Evolutionary conservation across 23 tunicate species (phyloP), one percentile per base, ranked within the genome.

Genomic region (Phallusia fumigata): DNA sequence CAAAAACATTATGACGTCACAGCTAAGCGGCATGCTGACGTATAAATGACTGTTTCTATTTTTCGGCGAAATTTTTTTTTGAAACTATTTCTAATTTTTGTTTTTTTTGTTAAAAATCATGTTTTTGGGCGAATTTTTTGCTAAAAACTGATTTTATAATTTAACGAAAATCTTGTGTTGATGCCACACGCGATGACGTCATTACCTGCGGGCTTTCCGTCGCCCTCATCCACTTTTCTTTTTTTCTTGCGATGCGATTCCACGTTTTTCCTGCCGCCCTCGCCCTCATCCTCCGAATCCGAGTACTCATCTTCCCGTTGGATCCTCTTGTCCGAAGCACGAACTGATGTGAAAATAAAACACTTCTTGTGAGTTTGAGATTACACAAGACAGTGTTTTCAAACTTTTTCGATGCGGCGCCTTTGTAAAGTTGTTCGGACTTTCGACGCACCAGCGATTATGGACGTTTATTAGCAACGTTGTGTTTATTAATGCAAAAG

Each of bases 271-370:
- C 99, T 84, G 0, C 99, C 99, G 6, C 91, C 96, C 80, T 95
- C 99, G 35, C 99, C 99, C 74, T 95, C 99, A 75, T 95, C 99
- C 81, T 95, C 99, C 21, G 95, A 90, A 65, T 95, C 99, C 32
- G 99, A 95, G 74, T 69, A 95, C 65, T 95, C 99, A 81, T 95
- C 92, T 21, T 86, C 91, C n/a, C 95, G 78, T 52, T 95, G 95
- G 65, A 95, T 84, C 32, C 95, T 58, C 53, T 84, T 87, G 82
- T 95, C 99, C 8, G 89, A 69, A 16, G 87, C 85, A 16, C 89
- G 84, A 33, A 81, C 98, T 94, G 77, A 16, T 80, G 74, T 31
- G 19, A 51, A 36, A 36, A 19, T 35, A 44, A 18, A 34, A 72
- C 19, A n/a, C 21, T 69, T 15, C 0, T 34, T 35, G 32, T 2